Percentiles rank a stretch among this genome's conserved stretches.
Evolutionary conservation across 2,113 vertebrate genomes (phyloP).

Genomic region (Campylomormyrus tamandua): DNA sequence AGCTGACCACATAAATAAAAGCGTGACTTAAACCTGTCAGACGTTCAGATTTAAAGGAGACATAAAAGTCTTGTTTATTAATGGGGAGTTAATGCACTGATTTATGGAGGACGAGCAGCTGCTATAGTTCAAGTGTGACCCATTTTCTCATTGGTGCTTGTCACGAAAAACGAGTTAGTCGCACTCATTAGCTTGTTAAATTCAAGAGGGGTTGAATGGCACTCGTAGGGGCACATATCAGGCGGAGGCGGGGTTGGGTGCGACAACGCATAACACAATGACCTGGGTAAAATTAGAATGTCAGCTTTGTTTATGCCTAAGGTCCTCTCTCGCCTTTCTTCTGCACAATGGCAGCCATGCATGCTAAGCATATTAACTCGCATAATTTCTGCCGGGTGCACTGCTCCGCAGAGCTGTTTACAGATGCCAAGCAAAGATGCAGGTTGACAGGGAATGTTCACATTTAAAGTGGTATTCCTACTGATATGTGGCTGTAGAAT

Average conservation of each 20-base stretch:
- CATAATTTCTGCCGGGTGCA: background rate
- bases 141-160: constrained; percentile 9
- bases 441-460: background rate
- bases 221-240: background rate
- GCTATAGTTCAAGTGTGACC: background rate
- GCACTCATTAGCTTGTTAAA: constrained; percentile 15
- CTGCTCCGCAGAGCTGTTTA: background rate
- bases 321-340: constrained; percentile 20
- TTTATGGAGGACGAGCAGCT: background rate
- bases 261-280: constrained; percentile 25
- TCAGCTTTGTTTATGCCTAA: constrained; percentile 44
- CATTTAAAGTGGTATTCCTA: background rate
- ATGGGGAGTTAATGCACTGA: background rate
- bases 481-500: background rate
- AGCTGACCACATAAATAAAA: background rate
- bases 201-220: background rate
- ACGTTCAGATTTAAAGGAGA: background rate
- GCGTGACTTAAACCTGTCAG: background rate
- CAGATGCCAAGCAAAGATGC: background rate
- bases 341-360: constrained; percentile 7
- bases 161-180: constrained; percentile 5
- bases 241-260: background rate
- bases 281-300: constrained; percentile 43
- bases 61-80: background rate
- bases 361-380: constrained; percentile 22